Conservation (phyloP, 2,113 vertebrate species). For the Gadus chalcogrammus region DNA sequence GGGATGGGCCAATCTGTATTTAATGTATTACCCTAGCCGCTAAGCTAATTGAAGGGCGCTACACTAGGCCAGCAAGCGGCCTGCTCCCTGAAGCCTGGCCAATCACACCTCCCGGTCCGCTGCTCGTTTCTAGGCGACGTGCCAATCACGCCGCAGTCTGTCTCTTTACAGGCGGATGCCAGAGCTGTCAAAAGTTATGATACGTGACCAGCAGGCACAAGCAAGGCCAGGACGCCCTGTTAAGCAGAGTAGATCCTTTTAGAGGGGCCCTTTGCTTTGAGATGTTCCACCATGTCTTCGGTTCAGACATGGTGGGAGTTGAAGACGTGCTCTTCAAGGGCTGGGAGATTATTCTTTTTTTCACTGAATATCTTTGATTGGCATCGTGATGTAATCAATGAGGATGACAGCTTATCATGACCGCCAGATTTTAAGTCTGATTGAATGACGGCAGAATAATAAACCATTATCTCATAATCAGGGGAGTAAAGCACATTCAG, state of each 20-base stretch:
- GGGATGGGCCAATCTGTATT: slow-evolving; percentile 43
- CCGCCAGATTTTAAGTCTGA: background rate
- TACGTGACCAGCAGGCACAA: background rate
- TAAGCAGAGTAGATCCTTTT: background rate
- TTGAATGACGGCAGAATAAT: background rate
- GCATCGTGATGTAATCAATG: background rate
- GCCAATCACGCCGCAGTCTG: slow-evolving; percentile 22
- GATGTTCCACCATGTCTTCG: background rate
- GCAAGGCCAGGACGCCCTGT: slow-evolving; percentile 5
- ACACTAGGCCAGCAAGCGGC: slow-evolving; percentile 10
- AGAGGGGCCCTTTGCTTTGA: background rate
- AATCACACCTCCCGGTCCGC: background rate
- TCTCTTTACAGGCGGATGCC: background rate
- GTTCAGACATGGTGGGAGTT: background rate
- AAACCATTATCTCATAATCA: background rate
- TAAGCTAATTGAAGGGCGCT: slow-evolving; percentile 26
- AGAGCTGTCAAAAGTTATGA: slow-evolving; percentile 1
- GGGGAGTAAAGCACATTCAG: no score
- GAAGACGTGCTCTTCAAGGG: background rate
- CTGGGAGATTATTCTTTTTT: background rate
- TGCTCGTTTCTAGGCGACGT: background rate
- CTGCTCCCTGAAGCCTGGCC: slow-evolving; percentile 9
- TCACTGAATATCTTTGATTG: background rate
- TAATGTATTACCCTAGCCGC: slow-evolving; percentile 28
- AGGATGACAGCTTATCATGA: background rate